These are phyloP conservation scores for Mantis religiosa DNA, from an alignment of 2,888 invertebrate species.

Conservation along the genomic window DNA sequence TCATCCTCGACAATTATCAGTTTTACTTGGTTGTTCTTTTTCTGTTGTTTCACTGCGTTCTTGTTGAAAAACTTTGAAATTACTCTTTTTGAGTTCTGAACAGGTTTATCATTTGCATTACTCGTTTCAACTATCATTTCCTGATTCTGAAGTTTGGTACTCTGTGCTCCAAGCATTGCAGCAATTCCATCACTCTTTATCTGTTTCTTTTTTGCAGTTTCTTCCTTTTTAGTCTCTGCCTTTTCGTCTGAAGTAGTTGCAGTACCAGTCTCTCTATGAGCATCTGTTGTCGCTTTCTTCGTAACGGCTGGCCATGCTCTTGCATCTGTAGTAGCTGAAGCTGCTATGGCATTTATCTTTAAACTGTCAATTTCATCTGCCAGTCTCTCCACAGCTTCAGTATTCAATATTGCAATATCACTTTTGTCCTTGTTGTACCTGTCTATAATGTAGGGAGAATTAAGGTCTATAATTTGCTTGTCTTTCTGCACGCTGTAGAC, in stretches of 20 bases:
- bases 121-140: not conserved
- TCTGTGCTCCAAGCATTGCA: constrained; percentile 16
- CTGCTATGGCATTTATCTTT: not conserved
- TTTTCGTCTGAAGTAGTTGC: not conserved
- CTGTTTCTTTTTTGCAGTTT: not conserved
- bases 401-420: not conserved
- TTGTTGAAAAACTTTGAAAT: not conserved
- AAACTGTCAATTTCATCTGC: not conserved
- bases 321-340: not conserved
- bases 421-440: not conserved
- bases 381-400: not conserved
- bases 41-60: not conserved
- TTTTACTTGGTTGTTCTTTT: not conserved
- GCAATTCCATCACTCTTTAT: not conserved
- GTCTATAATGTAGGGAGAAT: not conserved
- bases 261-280: not conserved
- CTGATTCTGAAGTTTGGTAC: not conserved
- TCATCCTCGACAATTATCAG: no score
- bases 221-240: not conserved
- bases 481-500: constrained; percentile 45
- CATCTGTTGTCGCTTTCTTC: not conserved
- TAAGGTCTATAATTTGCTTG: not conserved
- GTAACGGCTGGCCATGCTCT: not conserved
- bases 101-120: not conserved
- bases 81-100: not conserved